phyloP scores from a whole-genome alignment of 2,797 vertebrate species.

The Mallotus villosus region DNA sequence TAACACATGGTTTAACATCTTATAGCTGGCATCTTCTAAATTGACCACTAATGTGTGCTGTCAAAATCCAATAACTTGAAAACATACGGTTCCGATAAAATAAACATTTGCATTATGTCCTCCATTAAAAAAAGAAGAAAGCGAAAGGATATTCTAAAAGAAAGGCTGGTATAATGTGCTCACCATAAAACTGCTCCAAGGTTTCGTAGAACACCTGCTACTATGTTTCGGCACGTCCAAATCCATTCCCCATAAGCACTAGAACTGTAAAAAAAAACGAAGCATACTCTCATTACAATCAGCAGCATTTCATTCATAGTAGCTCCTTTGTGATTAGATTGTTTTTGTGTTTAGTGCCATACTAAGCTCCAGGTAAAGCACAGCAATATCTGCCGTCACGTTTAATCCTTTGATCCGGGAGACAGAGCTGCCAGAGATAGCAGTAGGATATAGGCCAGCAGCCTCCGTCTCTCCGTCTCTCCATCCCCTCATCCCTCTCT shows the following conservation, averaged over 20 bases:
- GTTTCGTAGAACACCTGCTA: conserved; percentile 18
- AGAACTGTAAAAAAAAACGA: conserved; percentile 5
- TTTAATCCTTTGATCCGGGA: conserved; percentile 62
- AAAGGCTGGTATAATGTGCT: conserved; percentile 2
- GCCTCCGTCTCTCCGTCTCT: too few relatives aligned
- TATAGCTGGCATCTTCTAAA: too few relatives aligned
- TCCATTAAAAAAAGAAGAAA: not conserved
- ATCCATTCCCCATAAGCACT: conserved; percentile 26
- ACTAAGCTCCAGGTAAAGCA: conserved; percentile 49
- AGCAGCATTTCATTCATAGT: conserved; percentile 28
- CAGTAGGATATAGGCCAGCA: conserved; percentile 44
- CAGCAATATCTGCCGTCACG: conserved; percentile 49
- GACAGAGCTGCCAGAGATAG: conserved; percentile 48
- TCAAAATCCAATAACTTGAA: too few relatives aligned
- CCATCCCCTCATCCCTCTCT: too few relatives aligned
- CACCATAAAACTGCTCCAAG: conserved; percentile 6
- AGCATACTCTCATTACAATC: conserved; percentile 25
- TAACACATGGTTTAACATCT: too few relatives aligned
- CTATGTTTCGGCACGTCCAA: conserved; percentile 23
- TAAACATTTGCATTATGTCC: too few relatives aligned
- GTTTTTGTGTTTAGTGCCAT: conserved; percentile 38
- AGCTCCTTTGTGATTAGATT: conserved; percentile 40
- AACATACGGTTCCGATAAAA: not conserved
- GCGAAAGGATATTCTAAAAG: not conserved
- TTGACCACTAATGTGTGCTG: too few relatives aligned